Evolutionary conservation across 2,888 invertebrate species (phyloP).

Genomic region (Leptura quadrifasciata): DNA sequence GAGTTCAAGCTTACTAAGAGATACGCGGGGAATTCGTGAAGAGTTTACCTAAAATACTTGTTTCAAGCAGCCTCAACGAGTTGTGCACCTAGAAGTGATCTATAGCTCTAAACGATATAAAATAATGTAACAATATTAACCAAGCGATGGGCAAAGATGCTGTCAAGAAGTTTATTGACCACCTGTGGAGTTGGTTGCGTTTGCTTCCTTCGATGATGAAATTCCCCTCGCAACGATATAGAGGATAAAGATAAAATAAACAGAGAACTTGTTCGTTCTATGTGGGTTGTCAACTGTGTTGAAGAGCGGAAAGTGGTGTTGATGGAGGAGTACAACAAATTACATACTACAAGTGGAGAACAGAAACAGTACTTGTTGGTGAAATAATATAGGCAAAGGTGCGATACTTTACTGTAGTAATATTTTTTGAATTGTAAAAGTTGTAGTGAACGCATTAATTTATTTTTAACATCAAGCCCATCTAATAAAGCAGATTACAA

Average conservation of each 20-base stretch:
- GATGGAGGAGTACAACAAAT: not conserved
- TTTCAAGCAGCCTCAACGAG: slow-evolving; percentile 8
- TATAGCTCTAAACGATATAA: slow-evolving; percentile 31
- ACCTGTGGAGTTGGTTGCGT: slow-evolving; percentile 52
- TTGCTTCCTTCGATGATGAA: slow-evolving; percentile 49
- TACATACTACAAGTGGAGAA: slow-evolving; percentile 13
- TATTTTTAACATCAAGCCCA: too few species aligned
- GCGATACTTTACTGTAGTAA: too few species aligned
- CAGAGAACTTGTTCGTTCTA: slow-evolving; percentile 1
- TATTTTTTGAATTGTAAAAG: too few species aligned
- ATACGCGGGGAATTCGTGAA: not conserved
- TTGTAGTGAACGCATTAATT: too few species aligned
- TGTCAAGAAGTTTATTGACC: slow-evolving; percentile 30
- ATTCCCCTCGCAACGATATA: not conserved
- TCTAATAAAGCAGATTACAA: too few species aligned
- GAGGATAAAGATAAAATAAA: not conserved
- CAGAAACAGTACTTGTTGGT: slow-evolving; percentile 8
- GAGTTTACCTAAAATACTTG: slow-evolving; percentile 38
- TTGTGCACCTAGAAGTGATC: slow-evolving; percentile 34
- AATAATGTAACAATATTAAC: slow-evolving; percentile 24
- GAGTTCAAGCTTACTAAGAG: too few species aligned
- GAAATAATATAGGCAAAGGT: not conserved
- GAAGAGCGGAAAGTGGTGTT: not conserved
- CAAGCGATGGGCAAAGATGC: slow-evolving; percentile 14
- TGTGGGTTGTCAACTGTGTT: not conserved